A percentile compares a stretch with the other conserved stretches of the same genome.
These are phyloP conservation scores for Axis porcinus DNA, from an alignment of 2,113 vertebrate species.

Conservation along the genomic window DNA sequence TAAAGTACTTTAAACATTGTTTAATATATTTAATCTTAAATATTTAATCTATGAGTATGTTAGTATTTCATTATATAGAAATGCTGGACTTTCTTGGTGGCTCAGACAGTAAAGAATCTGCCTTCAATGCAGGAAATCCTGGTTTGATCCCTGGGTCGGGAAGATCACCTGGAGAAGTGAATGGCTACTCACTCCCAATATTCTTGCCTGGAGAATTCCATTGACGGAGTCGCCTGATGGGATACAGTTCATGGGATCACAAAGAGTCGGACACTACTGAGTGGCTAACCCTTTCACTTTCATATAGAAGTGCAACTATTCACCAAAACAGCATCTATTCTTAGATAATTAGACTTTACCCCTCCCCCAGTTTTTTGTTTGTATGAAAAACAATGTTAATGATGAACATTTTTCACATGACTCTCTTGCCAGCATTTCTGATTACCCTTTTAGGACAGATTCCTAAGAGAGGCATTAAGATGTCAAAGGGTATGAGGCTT, in stretches of 20 bases:
- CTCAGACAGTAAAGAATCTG: neutral
- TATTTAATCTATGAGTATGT: neutral
- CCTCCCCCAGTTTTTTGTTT: neutral
- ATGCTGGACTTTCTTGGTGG: neutral
- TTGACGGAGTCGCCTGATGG: neutral
- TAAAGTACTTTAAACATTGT: neutral
- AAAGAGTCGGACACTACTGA: neutral
- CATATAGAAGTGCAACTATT: neutral
- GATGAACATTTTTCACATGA: neutral
- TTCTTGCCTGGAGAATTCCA: neutral
- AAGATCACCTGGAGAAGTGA: neutral
- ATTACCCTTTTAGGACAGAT: neutral
- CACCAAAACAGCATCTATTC: neutral
- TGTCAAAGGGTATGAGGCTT: neutral
- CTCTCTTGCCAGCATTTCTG: neutral
- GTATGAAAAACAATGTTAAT: neutral
- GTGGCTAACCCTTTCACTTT: neutral
- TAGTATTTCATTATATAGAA: neutral
- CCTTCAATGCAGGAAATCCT: neutral
- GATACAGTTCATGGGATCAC: neutral
- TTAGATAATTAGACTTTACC: neutral
- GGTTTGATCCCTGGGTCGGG: neutral
- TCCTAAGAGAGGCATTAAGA: neutral
- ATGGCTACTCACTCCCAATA: neutral
- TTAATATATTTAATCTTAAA: neutral